phyloP scores from a whole-genome alignment of 2,888 invertebrate genomes.

The Abscondita cerata region DNA sequence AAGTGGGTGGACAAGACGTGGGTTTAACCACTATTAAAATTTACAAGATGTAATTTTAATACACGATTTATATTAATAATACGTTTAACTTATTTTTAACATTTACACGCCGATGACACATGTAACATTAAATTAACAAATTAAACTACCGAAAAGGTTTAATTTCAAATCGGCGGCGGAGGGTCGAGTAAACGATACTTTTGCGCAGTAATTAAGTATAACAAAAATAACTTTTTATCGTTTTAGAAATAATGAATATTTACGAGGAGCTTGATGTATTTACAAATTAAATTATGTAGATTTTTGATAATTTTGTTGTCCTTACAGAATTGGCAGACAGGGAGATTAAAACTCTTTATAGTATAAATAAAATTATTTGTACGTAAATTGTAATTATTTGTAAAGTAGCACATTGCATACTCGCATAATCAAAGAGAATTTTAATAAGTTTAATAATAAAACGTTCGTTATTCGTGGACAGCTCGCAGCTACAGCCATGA shows the following conservation, averaged over 20 bases:
- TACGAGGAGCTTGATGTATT: constrained; percentile 20
- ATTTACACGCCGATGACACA: background rate
- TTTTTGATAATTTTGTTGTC: too few species aligned
- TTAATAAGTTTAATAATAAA: constrained; percentile 3
- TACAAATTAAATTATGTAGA: constrained; percentile 28
- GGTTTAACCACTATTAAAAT: constrained; percentile 17
- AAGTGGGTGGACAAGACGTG: constrained; percentile 20
- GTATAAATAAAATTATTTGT: too few species aligned
- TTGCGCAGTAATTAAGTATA: constrained; percentile 15
- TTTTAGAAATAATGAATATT: constrained; percentile 22
- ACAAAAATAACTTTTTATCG: constrained; percentile 12
- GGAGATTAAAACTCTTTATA: too few species aligned
- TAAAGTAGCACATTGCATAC: too few species aligned
- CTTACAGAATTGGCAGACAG: too few species aligned
- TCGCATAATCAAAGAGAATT: constrained; percentile 5
- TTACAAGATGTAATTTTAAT: constrained; percentile 21
- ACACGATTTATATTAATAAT: constrained; percentile 1
- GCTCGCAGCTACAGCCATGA: constrained; percentile 6
- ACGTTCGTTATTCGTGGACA: background rate
- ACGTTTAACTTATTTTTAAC: background rate
- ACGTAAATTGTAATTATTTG: too few species aligned
- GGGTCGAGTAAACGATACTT: constrained; percentile 10
- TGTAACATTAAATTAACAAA: too few species aligned
- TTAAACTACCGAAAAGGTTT: background rate
- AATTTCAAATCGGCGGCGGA: constrained; percentile 5